These are phyloP conservation scores for Bilobella aurantiaca DNA, from an alignment of 1,140 invertebrate genomes.

Conservation along the genomic window DNA sequence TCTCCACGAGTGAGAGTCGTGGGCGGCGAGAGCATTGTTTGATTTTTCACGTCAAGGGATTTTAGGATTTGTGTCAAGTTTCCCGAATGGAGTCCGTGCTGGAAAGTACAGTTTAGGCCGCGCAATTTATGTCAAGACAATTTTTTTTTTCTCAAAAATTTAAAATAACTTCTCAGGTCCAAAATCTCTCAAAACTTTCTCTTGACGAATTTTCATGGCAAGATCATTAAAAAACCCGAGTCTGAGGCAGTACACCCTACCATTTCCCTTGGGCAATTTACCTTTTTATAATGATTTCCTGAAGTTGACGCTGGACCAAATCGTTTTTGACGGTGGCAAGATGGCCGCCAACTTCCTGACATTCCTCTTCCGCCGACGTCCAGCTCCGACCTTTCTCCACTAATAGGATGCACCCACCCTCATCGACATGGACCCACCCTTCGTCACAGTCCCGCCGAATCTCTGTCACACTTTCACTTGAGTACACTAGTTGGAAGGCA, in stretches of 20 bases:
- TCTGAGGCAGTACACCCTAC: no score
- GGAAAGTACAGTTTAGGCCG: no score
- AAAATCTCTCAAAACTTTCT: no score
- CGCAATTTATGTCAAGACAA: no score
- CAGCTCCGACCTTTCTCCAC: conserved; percentile 49
- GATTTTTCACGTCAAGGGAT: no score
- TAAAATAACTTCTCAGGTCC: no score
- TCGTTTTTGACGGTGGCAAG: conserved; percentile 52
- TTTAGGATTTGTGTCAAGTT: no score
- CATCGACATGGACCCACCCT: conserved; percentile 49
- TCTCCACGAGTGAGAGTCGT: no score
- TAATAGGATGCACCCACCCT: conserved; percentile 51
- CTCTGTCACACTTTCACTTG: conserved; percentile 45
- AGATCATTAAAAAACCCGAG: not conserved
- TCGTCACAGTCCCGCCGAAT: conserved; percentile 50
- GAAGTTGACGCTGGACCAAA: conserved; percentile 43
- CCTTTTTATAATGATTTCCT: conserved; percentile 33
- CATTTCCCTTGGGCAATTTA: conserved; percentile 15
- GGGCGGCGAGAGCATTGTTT: no score
- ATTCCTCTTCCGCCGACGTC: conserved; percentile 54
- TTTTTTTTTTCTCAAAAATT: no score
- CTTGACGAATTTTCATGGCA: not conserved
- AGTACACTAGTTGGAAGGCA: conserved; percentile 40
- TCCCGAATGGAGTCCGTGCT: no score
- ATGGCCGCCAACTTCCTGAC: conserved; percentile 51